These are phyloP conservation scores for Spilogale gracilis DNA, from an alignment of 2,113 vertebrate species.

Conservation along the genomic window DNA sequence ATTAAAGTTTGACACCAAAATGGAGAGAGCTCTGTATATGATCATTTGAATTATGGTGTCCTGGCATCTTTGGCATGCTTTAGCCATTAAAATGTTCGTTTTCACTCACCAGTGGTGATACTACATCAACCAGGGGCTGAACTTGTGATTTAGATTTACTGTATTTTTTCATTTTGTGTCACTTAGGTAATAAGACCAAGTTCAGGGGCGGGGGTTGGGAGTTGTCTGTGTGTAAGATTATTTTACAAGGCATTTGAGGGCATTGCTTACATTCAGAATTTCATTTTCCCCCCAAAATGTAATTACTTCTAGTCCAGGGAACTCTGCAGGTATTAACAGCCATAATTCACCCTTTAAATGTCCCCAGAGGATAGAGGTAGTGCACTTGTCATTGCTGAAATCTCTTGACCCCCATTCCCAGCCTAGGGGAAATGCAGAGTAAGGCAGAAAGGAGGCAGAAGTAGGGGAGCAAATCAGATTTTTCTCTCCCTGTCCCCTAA, in stretches of 20 bases:
- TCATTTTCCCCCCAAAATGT: not conserved
- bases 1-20: slow-evolving; percentile 54
- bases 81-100: slow-evolving; percentile 31
- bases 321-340: not conserved
- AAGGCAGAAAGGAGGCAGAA: not conserved
- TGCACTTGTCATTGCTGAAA: slow-evolving; percentile 12
- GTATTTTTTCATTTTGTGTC: slow-evolving; percentile 27
- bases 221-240: not conserved
- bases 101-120: not conserved
- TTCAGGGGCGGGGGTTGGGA: not conserved
- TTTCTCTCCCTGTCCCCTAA: not conserved
- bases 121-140: not conserved
- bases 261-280: slow-evolving; percentile 27
- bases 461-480: not conserved
- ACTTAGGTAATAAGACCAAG: not conserved
- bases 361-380: not conserved
- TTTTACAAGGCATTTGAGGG: slow-evolving; percentile 30
- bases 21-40: not conserved
- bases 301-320: not conserved
- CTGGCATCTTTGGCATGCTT: not conserved
- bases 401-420: not conserved
- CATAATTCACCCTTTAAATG: not conserved
- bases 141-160: slow-evolving; percentile 21
- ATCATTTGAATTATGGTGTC: slow-evolving; percentile 19
- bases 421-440: not conserved